Evolutionary conservation across 2,113 vertebrate species (phyloP), one percentile per base, ranked within the genome.

Genomic region (Seriola rivoliana): DNA sequence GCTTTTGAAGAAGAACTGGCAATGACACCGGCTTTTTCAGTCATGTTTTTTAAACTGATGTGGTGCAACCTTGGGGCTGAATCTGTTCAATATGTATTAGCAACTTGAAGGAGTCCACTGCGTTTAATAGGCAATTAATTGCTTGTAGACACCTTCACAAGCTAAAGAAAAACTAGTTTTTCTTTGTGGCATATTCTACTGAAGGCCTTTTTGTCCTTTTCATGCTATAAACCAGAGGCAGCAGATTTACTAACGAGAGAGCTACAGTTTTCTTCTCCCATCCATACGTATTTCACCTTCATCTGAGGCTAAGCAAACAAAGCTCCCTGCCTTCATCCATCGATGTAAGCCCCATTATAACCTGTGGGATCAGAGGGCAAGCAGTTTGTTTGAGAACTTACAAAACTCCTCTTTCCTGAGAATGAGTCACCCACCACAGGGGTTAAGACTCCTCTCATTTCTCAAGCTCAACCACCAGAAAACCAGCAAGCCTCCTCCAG

Each of bases 341-440:
- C 80, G 36, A 40, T 36, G n/a, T n/a, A 48, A 68, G 69, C 44
- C 21, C 23, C 42, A 1, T 60, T 3, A 12, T 50, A 23, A 57
- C n/a, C 11, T 38, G 63, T 5, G 6, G 38, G 75, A 80, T 85
- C 81, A 80, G 55, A 71, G 76, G 55, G 70, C 78, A 86, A 82
- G 75, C 75, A 38, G 55, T 76, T 42, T 23, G 32, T 60, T 70
- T 57, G 52, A 74, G 29, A 69, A 65, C 19, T 62, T 38, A 19
- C 36, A 72, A 64, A 78, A 52, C 62, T 80, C 64, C 71, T 63
- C 67, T 67, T 52, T 63, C 65, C 72, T 62, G 2, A 21, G 50
- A 76, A 54, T 50, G 29, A 68, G 68, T 70, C 69, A 11, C 16
- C 68, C 54, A 40, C 21, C 25, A 3, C 36, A 1, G 55, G 38